phyloP scores from a whole-genome alignment of 2,888 invertebrate species.

The Quadroppia sp. region DNA sequence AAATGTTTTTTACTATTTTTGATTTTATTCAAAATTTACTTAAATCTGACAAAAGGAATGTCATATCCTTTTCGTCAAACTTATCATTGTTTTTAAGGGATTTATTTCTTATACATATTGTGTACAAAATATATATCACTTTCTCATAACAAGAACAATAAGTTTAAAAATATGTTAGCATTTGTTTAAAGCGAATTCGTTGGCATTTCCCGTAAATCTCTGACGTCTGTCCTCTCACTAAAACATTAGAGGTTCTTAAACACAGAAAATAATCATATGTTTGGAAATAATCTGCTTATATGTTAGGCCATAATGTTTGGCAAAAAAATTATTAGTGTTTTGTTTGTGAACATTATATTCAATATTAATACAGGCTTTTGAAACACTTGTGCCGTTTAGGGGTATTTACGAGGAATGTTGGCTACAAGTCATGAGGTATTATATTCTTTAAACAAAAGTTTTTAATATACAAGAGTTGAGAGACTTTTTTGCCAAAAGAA shows the following conservation, averaged over 20 bases:
- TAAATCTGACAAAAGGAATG: no score
- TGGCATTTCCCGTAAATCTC: slow-evolving; percentile 19
- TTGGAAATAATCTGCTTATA: slow-evolving; percentile 33
- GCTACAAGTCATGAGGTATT: not conserved
- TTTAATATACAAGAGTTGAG: slow-evolving; percentile 2
- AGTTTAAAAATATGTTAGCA: not conserved
- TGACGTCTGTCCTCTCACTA: slow-evolving; percentile 18
- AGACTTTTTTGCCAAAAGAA: not conserved
- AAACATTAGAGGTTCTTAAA: not conserved
- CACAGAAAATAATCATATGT: slow-evolving; percentile 29
- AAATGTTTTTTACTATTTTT: not conserved
- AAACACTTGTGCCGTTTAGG: not conserved
- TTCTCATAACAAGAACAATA: not conserved
- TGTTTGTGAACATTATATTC: not conserved
- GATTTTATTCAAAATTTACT: not conserved
- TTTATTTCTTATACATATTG: not conserved
- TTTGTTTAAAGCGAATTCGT: slow-evolving; percentile 18
- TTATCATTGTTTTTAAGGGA: no score
- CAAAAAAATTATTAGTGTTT: slow-evolving; percentile 6
- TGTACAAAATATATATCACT: slow-evolving; percentile 11
- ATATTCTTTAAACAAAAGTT: not conserved
- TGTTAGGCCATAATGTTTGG: slow-evolving; percentile 26
- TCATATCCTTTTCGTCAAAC: no score
- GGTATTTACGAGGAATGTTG: not conserved
- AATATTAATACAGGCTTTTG: not conserved